Conservation (phyloP, 2,113 vertebrate genomes). For the Ursus arctos region DNA sequence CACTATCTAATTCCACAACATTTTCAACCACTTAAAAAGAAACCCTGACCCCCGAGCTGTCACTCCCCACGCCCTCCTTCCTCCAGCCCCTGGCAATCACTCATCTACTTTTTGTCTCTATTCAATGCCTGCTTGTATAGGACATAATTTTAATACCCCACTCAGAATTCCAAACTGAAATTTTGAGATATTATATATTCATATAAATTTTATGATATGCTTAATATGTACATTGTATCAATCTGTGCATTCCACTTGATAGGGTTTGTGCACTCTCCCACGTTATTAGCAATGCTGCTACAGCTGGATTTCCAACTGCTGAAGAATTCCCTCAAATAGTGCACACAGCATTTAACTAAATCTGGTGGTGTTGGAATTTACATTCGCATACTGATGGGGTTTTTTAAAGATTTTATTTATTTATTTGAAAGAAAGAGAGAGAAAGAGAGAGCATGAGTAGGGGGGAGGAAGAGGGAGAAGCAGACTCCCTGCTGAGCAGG, state of each 20-base stretch:
- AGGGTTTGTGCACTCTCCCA: background rate
- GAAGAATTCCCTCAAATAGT: background rate
- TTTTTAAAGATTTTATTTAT: background rate
- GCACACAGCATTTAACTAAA: background rate
- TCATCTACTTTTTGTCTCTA: background rate
- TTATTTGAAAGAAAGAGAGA: background rate
- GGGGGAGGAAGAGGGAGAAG: no score
- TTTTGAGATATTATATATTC: background rate
- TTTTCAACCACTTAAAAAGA: background rate
- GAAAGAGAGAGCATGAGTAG: no score
- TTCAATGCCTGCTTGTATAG: background rate
- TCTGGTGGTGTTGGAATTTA: background rate
- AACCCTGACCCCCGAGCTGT: background rate
- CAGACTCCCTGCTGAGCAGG: no score
- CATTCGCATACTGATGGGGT: background rate
- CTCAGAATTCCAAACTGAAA: slow-evolving; percentile 20
- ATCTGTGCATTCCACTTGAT: background rate
- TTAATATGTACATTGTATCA: background rate
- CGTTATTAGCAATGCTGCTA: background rate
- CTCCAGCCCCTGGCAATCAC: background rate
- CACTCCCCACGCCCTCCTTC: background rate
- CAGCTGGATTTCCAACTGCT: background rate
- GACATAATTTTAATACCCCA: background rate
- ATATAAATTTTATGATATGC: background rate
- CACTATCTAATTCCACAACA: background rate